A percentile compares a stretch with the other conserved stretches of the same genome.
Evolutionary conservation across 2,888 invertebrate genomes (phyloP).

Genomic region (Arctia plantaginis): DNA sequence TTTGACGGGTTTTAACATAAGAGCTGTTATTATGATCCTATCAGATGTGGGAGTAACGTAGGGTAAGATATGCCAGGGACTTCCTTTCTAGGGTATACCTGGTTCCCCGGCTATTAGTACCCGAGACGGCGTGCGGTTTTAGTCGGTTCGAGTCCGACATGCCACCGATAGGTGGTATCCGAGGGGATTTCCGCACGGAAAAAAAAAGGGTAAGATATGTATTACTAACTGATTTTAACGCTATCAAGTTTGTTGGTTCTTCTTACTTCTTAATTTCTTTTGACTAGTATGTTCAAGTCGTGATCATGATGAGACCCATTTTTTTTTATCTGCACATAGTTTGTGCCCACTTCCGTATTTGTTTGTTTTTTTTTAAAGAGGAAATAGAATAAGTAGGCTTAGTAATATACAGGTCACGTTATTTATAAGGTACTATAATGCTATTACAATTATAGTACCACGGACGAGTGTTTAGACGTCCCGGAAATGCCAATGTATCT

Average conservation of each 20-base stretch:
- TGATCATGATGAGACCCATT: too few relatives aligned
- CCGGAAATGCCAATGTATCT: background rate
- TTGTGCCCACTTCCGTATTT: background rate
- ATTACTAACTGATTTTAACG: background rate
- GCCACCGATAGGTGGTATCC: too few relatives aligned
- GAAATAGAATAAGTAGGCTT: background rate
- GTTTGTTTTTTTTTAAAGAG: background rate
- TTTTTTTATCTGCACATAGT: background rate
- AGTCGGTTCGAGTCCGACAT: too few relatives aligned
- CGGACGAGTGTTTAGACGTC: background rate
- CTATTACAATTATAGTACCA: background rate
- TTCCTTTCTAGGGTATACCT: too few relatives aligned
- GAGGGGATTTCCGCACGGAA: too few relatives aligned
- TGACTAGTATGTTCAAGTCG: background rate
- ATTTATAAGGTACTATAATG: background rate
- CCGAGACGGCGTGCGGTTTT: too few relatives aligned
- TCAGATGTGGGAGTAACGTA: too few relatives aligned
- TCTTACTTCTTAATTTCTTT: background rate
- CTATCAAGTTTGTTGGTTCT: background rate
- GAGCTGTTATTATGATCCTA: background rate
- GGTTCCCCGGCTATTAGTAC: too few relatives aligned
- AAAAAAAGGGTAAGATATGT: too few relatives aligned
- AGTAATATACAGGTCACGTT: background rate
- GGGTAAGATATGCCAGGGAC: too few relatives aligned
- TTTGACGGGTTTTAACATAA: background rate